Evolutionary conservation across 2,888 invertebrate genomes (phyloP), one percentile per base, ranked within the genome.

Genomic region (Lithophane socia): DNA sequence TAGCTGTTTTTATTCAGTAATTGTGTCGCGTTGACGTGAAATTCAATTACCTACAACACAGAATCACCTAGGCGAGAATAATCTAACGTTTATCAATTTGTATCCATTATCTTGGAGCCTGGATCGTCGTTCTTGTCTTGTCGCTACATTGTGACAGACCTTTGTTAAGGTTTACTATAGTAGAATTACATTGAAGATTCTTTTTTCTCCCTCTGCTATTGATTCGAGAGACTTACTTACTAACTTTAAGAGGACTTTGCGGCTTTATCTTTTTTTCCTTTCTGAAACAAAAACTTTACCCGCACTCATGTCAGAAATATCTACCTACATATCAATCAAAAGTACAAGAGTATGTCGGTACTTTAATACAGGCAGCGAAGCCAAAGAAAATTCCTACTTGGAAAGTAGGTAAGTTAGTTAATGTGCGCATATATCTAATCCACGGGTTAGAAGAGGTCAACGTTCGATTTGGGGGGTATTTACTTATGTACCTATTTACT

Each of bases 1-100:
- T 92, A 92, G 88, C 89, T 85, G 70, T 83, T 90, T 88, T 88
- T 90, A 88, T 90, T 88, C 83, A 82, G 87, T 85, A 87, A 86
- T 88, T 87, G 86, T 88, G 85, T 80, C 83, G 84, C 85, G 85
- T 87, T 89, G 83, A 83, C 86, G 80, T 86, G 83, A 82, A 86
- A 88, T 80, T 79, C 79, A 73, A 80, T 81, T 74, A 65, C 82
- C n/a, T 75, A 75, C 56, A 86, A 61, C 73, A 58, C 42, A 49
- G 52, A 63, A 44, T 70, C 68, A 42, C 67, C 78, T 75, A 42
- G 68, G 63, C 56, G 61, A 63, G 66, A 79, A 66, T 47, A 73
- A 69, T 37, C 21, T 66, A 73, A 63, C 54, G 65, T 73, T 73
- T 67, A 77, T 73, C 72, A 67, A 84, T 86, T 75, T 83, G 63